phyloP scores from a whole-genome alignment of 2,797 vertebrate species.

The Harpagifer antarcticus region DNA sequence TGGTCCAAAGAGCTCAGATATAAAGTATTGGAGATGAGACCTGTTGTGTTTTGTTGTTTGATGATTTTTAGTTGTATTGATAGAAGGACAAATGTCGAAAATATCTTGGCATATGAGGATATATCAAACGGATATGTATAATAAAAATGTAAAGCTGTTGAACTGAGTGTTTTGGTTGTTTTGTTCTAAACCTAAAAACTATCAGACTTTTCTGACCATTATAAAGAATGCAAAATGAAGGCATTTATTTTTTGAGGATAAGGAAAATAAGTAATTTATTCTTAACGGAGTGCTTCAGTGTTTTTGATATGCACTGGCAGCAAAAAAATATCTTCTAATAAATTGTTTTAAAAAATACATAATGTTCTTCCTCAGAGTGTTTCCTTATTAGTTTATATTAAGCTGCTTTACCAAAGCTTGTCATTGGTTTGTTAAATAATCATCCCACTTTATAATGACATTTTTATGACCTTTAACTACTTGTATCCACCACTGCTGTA shows the following conservation, averaged over 20 bases:
- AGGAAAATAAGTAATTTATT: background rate
- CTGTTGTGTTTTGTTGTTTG: background rate
- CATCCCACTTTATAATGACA: background rate
- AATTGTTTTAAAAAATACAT: background rate
- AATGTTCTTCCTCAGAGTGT: background rate
- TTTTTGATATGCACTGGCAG: background rate
- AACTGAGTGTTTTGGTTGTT: too few relatives aligned
- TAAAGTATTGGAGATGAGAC: background rate
- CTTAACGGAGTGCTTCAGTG: background rate
- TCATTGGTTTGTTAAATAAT: background rate
- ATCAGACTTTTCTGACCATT: too few relatives aligned
- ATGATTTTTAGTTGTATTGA: background rate
- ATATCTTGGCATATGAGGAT: background rate
- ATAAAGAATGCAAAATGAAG: background rate
- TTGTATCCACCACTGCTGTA: too few relatives aligned
- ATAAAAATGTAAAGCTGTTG: background rate
- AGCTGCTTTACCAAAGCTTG: background rate
- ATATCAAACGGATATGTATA: background rate
- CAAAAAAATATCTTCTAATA: background rate
- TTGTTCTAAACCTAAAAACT: background rate
- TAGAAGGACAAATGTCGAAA: background rate
- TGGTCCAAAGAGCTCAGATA: too few relatives aligned
- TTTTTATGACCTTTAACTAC: background rate
- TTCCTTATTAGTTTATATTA: too few relatives aligned
- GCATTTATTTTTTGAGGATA: background rate